Base-by-base conservation (phyloP, 1,140 invertebrate species). In the Cotesia glomerata region DNA sequence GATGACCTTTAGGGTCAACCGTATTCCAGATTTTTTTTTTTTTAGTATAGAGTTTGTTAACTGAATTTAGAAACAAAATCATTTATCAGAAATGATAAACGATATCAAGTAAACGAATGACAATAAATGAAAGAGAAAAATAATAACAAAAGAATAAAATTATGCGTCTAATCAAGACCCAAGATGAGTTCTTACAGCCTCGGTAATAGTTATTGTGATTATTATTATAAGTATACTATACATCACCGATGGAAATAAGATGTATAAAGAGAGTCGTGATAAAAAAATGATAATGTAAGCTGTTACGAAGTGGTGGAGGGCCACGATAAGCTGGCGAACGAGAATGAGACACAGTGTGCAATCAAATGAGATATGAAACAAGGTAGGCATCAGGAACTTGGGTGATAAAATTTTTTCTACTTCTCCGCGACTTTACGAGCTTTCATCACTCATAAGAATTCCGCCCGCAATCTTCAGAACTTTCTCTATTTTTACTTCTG, bases 381-480 rank as follows among this genome's bases (percentile, higher is more conserved):
- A 26, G 26, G 26, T 26, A 26, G 74, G 66, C 14, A 56, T 35
- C 68, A 80, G 78, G 76, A 79, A 77, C 80, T 77, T 81, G 81
- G 81, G 74, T 64, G 78, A 81, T 8, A 58, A 58, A 58, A 26
- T 18, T 58, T 16, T 18, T 26, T 16, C 7, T 18, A 8, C 16
- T 4, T 18, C 18, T 3, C 18, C 8, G 16, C 68, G 71, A 79
- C 77, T 75, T 78, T 77, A 76, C 74, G 73, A 74, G 74, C 61
- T 69, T 16, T 78, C 81, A 81, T 81, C 78, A 62, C 74, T 82
- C 81, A 81, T 81, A 80, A 77, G 80, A 78, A 79, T 81, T 71
- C 59, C 11, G 36, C 64, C 74, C 18, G 5, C 14, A 58, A 54
- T 8, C 52, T 54, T 54, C 14, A 65, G 66, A 72, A 72, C 9